Evolutionary conservation across 2,888 invertebrate genomes (phyloP).

Genomic region (Xestia c-nigrum): DNA sequence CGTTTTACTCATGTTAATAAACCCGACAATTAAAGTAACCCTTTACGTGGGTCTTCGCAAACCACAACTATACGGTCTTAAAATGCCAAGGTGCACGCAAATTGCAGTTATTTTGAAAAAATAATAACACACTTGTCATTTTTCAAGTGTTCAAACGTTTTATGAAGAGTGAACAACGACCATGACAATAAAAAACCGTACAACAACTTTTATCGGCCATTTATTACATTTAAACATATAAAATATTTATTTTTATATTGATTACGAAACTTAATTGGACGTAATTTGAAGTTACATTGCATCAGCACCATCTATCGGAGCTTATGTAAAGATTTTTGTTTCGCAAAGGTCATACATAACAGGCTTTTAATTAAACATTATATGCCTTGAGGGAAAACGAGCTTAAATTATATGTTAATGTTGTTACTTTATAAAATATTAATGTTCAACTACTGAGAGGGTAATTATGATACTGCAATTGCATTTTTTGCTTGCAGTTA

Average conservation of each 20-base stretch:
- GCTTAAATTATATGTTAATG: constrained; percentile 60
- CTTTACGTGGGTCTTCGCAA: constrained; percentile 32
- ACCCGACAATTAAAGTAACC: constrained; percentile 13
- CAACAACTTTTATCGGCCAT: constrained; percentile 62
- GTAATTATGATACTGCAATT: constrained; percentile 47
- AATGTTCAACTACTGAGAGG: constrained; percentile 49
- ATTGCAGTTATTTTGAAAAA: constrained; percentile 71
- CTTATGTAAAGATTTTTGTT: constrained; percentile 64
- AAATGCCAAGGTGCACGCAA: constrained; percentile 77
- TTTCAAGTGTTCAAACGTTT: constrained; percentile 72
- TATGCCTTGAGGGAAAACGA: constrained; percentile 51
- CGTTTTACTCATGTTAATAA: not conserved
- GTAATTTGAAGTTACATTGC: constrained; percentile 71
- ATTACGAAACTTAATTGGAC: constrained; percentile 65
- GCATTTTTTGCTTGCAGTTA: constrained; percentile 41
- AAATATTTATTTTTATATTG: constrained; percentile 57
- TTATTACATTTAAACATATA: constrained; percentile 57
- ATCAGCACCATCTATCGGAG: constrained; percentile 71
- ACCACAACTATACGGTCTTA: constrained; percentile 57
- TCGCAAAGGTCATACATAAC: constrained; percentile 65
- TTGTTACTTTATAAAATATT: constrained; percentile 52
- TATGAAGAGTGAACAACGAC: constrained; percentile 61
- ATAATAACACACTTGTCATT: constrained; percentile 67
- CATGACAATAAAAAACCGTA: constrained; percentile 63
- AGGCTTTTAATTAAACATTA: constrained; percentile 58